phyloP scores from a whole-genome alignment of 30 jellyfish, hydroid and myxozoan genomes.

The Nemopilema nomurai region DNA sequence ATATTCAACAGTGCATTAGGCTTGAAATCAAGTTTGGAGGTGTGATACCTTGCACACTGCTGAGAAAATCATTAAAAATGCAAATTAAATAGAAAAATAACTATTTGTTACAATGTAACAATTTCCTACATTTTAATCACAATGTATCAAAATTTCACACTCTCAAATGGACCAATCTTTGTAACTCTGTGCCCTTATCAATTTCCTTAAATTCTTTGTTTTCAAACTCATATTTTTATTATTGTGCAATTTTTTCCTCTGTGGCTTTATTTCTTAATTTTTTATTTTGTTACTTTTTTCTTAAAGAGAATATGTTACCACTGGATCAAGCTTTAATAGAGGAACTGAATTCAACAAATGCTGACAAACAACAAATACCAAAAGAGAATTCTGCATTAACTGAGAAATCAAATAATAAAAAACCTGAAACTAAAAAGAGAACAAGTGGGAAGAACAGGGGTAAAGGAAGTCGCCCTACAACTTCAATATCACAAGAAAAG shows the following conservation, averaged over 20 bases:
- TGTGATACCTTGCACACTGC: too few species aligned
- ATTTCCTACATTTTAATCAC: too few species aligned
- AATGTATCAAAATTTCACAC: too few species aligned
- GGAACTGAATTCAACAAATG: conserved; percentile 13
- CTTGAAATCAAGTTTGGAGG: too few species aligned
- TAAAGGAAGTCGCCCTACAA: too few species aligned
- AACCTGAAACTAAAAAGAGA: neutral
- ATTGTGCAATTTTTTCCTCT: neutral
- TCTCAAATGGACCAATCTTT: too few species aligned
- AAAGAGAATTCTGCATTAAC: neutral
- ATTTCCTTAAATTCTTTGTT: too few species aligned
- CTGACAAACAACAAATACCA: neutral
- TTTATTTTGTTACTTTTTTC: neutral
- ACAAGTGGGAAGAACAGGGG: neutral
- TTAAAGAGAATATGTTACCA: conserved; percentile 50
- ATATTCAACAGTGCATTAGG: neutral
- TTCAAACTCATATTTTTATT: neutral
- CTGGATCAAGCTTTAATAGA: conserved; percentile 61
- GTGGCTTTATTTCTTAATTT: neutral
- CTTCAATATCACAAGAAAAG: neutral
- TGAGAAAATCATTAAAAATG: too few species aligned
- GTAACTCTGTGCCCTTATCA: too few species aligned
- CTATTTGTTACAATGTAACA: too few species aligned
- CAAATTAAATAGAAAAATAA: too few species aligned
- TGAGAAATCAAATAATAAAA: neutral